Percentiles rank a stretch among this genome's conserved stretches.
Evolutionary conservation across 2,888 invertebrate species (phyloP).

Genomic region (Pyrrhosoma nymphula): DNA sequence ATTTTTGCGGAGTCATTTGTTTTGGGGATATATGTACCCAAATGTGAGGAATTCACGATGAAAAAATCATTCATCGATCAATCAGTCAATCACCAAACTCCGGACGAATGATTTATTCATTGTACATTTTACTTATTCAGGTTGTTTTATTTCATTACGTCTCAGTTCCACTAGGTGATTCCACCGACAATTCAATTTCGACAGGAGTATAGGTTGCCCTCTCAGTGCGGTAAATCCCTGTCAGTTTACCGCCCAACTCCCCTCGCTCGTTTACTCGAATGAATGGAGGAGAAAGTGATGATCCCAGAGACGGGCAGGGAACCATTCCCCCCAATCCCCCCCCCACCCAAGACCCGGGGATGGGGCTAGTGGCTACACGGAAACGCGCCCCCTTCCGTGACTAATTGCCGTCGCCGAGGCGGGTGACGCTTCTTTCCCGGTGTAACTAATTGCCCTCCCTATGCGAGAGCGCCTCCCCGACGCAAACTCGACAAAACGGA

Average conservation of each 20-base stretch:
- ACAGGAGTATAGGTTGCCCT: background rate
- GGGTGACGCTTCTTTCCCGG: background rate
- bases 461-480: background rate
- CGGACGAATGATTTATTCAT: too few relatives aligned
- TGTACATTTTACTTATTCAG: too few relatives aligned
- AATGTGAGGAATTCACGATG: too few relatives aligned
- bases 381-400: background rate
- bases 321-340: background rate
- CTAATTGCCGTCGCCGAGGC: slow-evolving; percentile 27
- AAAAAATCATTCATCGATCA: too few relatives aligned
- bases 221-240: background rate
- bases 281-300: background rate
- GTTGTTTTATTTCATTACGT: too few relatives aligned
- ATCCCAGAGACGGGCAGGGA: background rate
- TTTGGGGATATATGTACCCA: too few relatives aligned
- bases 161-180: too few relatives aligned
- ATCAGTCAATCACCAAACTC: too few relatives aligned
- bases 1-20: too few relatives aligned
- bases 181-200: too few relatives aligned
- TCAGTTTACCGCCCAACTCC: background rate
- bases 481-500: background rate
- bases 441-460: background rate
- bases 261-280: background rate
- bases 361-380: background rate
- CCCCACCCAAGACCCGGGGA: too few relatives aligned